phyloP scores from a whole-genome alignment of 2,888 invertebrate genomes.

The Stenodema calcarata region DNA sequence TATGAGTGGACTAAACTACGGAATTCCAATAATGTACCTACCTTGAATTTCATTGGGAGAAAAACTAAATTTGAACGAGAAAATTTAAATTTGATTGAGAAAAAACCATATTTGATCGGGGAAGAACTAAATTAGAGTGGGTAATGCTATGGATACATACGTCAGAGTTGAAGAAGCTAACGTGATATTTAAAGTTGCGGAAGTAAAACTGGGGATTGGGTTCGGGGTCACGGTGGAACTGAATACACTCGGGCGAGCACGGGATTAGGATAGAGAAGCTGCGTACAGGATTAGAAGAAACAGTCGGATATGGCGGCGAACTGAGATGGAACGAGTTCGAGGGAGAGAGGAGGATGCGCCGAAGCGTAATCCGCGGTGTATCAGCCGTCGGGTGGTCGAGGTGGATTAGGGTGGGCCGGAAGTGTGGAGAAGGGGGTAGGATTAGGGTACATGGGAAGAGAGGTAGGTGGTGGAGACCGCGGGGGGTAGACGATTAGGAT shows the following conservation, averaged over 20 bases:
- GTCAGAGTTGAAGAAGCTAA: not conserved
- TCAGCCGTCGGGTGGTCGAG: not conserved
- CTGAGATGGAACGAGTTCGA: no score
- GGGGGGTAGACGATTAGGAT: not conserved
- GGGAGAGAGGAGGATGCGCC: not conserved
- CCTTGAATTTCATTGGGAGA: not conserved
- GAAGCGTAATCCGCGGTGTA: not conserved
- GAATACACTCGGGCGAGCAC: not conserved
- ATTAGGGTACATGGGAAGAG: not conserved
- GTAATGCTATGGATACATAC: not conserved
- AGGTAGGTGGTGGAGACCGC: not conserved
- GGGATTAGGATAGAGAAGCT: not conserved
- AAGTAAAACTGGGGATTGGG: not conserved
- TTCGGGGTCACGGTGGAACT: no score
- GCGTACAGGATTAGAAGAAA: not conserved
- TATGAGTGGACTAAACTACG: not conserved
- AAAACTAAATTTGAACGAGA: no score
- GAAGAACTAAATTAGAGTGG: no score
- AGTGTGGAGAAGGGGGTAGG: not conserved
- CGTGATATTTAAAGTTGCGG: not conserved
- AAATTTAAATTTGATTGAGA: no score
- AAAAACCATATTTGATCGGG: not conserved
- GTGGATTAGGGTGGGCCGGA: not conserved
- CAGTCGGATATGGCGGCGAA: not conserved
- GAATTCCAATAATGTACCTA: not conserved